A percentile compares a stretch with the other conserved stretches of the same genome.
phyloP scores from a whole-genome alignment of 2,797 vertebrate species.

The Cuniculus paca region DNA sequence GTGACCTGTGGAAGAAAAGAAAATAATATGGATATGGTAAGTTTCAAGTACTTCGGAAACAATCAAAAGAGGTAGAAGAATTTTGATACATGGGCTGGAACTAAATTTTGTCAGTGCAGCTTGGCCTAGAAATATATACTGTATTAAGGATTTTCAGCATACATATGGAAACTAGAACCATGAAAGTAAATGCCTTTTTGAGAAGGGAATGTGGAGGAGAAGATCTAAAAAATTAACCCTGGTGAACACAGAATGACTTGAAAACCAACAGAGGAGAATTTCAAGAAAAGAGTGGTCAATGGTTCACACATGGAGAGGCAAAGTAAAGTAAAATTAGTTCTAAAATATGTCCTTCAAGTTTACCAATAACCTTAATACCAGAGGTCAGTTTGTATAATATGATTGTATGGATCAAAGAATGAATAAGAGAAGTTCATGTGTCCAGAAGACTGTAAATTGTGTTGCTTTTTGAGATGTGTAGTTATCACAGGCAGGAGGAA shows the following conservation, averaged over 20 bases:
- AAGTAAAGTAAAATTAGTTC: constrained; percentile 53
- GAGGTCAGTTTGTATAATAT: constrained; percentile 22
- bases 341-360: constrained; percentile 73
- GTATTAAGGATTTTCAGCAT: constrained; percentile 66
- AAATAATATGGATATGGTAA: constrained; percentile 54
- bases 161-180: not conserved
- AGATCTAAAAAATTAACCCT: constrained; percentile 61
- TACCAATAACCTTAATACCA: constrained; percentile 67
- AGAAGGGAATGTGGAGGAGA: constrained; percentile 20
- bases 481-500: not conserved
- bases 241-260: not conserved
- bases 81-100: constrained; percentile 68
- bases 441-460: not conserved
- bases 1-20: constrained; percentile 11
- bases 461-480: constrained; percentile 5
- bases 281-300: constrained; percentile 60
- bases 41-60: constrained; percentile 57
- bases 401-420: constrained; percentile 26
- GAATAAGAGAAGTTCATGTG: not conserved
- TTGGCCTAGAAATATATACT: constrained; percentile 47
- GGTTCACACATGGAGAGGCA: constrained; percentile 58
- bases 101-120: constrained; percentile 47
- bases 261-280: constrained; percentile 59
- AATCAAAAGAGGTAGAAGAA: constrained; percentile 47
- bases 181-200: constrained; percentile 15